Base-by-base conservation (phyloP, 2,113 vertebrate species). In the Pelecanoides urinatrix region DNA sequence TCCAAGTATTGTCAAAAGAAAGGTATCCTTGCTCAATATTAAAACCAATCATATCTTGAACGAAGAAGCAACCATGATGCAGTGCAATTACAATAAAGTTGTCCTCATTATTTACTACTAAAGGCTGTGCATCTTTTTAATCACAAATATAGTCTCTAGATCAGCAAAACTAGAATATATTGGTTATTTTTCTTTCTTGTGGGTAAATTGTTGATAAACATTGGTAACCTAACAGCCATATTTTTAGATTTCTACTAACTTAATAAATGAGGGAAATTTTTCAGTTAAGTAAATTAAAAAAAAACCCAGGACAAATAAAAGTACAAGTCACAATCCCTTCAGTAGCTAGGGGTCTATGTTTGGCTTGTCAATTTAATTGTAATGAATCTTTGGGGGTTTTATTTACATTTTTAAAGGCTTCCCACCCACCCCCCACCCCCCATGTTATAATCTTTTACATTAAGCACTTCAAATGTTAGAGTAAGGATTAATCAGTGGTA, bases 161-260 rank as follows among this genome's bases (percentile, higher is more conserved):
- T 89, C 50, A 86, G 20, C 67, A 71, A 67, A 59, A 47, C 15
- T 62, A 91, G 21, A 95, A 75, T 91, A 58, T 8, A n/a, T 52
- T 32, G 66, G 8, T n/a, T 90, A 45, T 91, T 84, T 72, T 88
- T 88, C 59, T 86, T 91, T 90, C 45, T 88, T 91, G 47, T 83
- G 63, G 56, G 90, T 95, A 90, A 92, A 71, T 70, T 96, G 8
- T 68, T 90, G 75, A 71, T 85, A 94, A 96, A 66, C 21, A 38
- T 8, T 72, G 71, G 13, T 38, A 86, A 74, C 30, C 23, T 95
- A 82, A 68, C 75, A 97, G 14, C 23, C 90, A 32, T 76, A 62
- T 88, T 96, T 97, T 90, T 40, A 92, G 59, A 63, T 73, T 78
- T 96, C 59, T 97, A 95, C 56, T 79, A 59, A 79, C 22, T 79